Evolutionary conservation across 1,140 invertebrate species (phyloP).

Genomic region (Danaus plexippus): DNA sequence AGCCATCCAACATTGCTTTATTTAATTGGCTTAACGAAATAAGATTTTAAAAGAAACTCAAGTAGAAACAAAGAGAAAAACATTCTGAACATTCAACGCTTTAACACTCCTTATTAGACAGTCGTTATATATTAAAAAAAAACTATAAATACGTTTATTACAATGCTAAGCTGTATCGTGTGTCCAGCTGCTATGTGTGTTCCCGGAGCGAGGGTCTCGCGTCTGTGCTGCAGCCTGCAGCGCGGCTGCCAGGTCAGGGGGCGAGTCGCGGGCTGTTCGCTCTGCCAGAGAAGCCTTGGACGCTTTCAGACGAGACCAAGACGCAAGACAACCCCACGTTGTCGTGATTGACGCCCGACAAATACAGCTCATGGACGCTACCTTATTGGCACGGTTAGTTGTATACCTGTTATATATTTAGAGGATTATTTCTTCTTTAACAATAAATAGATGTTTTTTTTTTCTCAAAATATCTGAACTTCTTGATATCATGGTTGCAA

Average conservation of each 20-base stretch:
- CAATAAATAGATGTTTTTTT: neutral
- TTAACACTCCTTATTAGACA: too few relatives aligned
- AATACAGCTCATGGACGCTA: slow-evolving; percentile 49
- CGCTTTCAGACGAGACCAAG: slow-evolving; percentile 48
- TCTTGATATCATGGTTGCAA: too few relatives aligned
- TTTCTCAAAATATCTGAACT: neutral
- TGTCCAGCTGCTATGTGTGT: slow-evolving; percentile 58
- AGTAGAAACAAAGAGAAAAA: too few relatives aligned
- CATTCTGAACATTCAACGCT: too few relatives aligned
- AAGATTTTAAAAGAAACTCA: too few relatives aligned
- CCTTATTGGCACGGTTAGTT: slow-evolving; percentile 45
- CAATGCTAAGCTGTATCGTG: too few relatives aligned
- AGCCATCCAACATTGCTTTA: too few relatives aligned
- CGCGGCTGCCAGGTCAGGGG: slow-evolving; percentile 48
- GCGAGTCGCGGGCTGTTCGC: slow-evolving; percentile 47
- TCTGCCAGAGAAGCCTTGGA: slow-evolving; percentile 49
- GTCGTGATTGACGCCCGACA: slow-evolving; percentile 54
- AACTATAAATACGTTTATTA: too few relatives aligned
- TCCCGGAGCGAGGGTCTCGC: slow-evolving; percentile 56
- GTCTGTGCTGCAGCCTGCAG: slow-evolving; percentile 54
- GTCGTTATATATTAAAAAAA: too few relatives aligned
- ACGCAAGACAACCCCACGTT: slow-evolving; percentile 48
- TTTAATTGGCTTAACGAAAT: too few relatives aligned
- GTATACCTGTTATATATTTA: neutral
- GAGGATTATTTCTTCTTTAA: neutral